Conservation (phyloP, 2,113 vertebrate genomes). For the Mus pahari region DNA sequence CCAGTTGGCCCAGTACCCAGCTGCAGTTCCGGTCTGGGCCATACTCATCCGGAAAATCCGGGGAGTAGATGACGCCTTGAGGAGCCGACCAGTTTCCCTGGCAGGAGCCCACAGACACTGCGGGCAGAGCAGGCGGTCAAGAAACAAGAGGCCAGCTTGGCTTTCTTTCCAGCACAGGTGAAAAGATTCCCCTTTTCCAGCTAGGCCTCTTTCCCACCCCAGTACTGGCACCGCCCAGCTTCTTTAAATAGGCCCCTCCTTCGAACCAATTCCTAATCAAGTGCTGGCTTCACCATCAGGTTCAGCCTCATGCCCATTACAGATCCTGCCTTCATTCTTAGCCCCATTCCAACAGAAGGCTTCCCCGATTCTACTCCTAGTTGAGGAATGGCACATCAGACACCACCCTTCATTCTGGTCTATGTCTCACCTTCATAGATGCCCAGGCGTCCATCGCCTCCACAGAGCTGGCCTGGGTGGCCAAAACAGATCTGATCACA, state of each 20-base stretch:
- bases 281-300: no score
- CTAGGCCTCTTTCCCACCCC: neutral
- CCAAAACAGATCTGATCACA: conserved; percentile 88
- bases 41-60: conserved; percentile 86
- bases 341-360: neutral
- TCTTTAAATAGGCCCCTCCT: neutral
- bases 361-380: neutral
- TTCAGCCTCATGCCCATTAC: no score
- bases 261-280: neutral
- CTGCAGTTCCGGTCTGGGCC: conserved; percentile 83
- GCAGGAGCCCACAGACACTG: conserved; percentile 86
- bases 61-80: conserved; percentile 85
- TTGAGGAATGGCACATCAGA: neutral
- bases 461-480: conserved; percentile 85
- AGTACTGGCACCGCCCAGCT: neutral
- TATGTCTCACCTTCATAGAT: conserved; percentile 84
- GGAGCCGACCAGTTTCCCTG: conserved; percentile 82
- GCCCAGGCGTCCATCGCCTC: conserved; percentile 85
- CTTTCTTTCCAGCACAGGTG: neutral
- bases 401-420: neutral
- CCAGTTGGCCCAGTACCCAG: conserved; percentile 77
- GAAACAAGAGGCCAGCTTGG: rapidly evolving
- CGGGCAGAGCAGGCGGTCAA: neutral
- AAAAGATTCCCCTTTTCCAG: neutral
- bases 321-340: neutral